Evolutionary conservation across 2,113 vertebrate genomes (phyloP).

Genomic region (Chionis minor): DNA sequence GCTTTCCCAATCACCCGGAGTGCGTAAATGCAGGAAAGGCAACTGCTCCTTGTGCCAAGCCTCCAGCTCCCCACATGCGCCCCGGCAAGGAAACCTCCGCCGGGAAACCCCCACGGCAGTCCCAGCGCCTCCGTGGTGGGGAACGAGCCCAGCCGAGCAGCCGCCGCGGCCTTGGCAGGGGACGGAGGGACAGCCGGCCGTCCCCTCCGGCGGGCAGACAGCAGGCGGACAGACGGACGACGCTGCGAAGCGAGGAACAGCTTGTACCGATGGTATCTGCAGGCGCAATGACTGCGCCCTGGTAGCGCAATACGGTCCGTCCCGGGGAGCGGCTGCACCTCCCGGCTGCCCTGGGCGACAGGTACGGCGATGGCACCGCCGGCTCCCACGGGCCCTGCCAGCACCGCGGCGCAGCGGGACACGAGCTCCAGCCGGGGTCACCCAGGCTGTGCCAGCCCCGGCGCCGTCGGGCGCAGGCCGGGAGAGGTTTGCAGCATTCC

Average conservation of each 20-base stretch:
- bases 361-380: too few relatives aligned
- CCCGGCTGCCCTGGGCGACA: not conserved
- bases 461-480: accelerated
- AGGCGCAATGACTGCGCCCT: not conserved
- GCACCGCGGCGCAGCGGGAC: not conserved
- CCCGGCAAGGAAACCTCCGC: not conserved
- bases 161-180: not conserved
- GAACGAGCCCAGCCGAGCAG: not conserved
- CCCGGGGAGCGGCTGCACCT: not conserved
- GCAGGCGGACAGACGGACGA: not conserved
- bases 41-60: not conserved
- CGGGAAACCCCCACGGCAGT: not conserved
- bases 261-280: not conserved
- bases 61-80: too few relatives aligned
- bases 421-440: not conserved
- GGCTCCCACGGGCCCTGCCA: accelerated
- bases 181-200: not conserved
- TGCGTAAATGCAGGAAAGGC: not conserved
- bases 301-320: not conserved
- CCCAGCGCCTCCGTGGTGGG: not conserved
- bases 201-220: not conserved
- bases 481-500: not conserved
- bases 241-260: not conserved
- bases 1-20: not conserved
- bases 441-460: not conserved